These are phyloP conservation scores for Semicossyphus pulcher DNA, from an alignment of 2,113 vertebrate species.

Conservation along the genomic window DNA sequence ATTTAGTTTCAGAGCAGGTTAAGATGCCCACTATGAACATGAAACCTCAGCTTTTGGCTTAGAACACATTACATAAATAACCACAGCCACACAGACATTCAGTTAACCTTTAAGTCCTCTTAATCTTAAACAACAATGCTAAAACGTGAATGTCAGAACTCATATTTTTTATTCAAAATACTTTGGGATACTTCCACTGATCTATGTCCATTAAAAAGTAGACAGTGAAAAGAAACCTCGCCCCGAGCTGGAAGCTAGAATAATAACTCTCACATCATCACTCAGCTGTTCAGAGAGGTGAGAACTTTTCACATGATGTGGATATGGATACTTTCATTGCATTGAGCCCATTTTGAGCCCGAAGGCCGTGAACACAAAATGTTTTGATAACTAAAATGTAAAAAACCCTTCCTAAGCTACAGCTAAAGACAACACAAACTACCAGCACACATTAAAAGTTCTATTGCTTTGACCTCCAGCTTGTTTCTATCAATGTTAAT, in stretches of 20 bases:
- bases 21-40: no score
- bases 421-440: constrained; percentile 7
- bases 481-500: background rate
- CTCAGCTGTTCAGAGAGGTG: background rate
- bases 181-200: background rate
- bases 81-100: no score
- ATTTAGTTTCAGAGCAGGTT: no score
- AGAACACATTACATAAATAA: no score
- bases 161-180: constrained; percentile 61
- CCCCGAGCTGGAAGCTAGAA: background rate
- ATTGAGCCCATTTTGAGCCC: background rate
- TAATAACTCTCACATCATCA: background rate
- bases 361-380: constrained; percentile 8
- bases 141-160: background rate
- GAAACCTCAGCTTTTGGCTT: no score
- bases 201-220: constrained; percentile 20
- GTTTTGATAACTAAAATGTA: constrained; percentile 8
- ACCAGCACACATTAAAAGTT: background rate
- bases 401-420: constrained; percentile 4
- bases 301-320: background rate
- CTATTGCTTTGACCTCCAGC: background rate
- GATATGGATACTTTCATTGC: background rate
- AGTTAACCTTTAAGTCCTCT: no score
- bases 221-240: background rate
- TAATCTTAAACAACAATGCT: no score